A percentile compares a stretch with the other conserved stretches of the same genome.
phyloP scores from a whole-genome alignment of 2,797 vertebrate genomes.

The Acrossocheilus fasciatus region DNA sequence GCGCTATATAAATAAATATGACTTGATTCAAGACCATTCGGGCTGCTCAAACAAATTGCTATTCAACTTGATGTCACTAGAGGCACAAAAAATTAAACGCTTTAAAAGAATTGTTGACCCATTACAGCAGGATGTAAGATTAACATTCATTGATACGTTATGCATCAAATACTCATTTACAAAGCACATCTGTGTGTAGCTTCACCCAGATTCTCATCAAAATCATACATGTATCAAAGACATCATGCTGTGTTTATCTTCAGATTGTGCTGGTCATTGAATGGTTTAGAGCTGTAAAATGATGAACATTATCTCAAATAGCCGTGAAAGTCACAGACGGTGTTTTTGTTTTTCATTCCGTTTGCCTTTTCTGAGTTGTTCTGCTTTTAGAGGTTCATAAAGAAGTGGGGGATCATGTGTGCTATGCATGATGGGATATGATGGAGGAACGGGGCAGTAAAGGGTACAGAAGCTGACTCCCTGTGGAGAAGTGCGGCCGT shows the following conservation, averaged over 20 bases:
- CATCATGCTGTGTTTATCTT: slow-evolving; percentile 1
- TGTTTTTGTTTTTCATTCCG: slow-evolving; percentile 22
- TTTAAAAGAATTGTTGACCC: background rate
- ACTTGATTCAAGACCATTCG: background rate
- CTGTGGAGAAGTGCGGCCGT: background rate
- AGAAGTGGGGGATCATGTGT: slow-evolving; percentile 29
- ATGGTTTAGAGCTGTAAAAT: slow-evolving; percentile 30
- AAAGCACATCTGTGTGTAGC: background rate
- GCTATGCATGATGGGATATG: slow-evolving; percentile 25
- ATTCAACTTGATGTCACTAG: background rate
- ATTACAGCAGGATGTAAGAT: background rate
- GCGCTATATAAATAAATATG: background rate
- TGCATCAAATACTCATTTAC: background rate
- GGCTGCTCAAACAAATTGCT: background rate
- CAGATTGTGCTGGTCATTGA: background rate
- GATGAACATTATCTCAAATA: slow-evolving; percentile 4
- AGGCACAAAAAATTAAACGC: background rate
- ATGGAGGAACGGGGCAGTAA: slow-evolving; percentile 14
- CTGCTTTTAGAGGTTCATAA: slow-evolving; percentile 13
- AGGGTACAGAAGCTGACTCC: slow-evolving; percentile 2
- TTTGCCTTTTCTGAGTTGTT: slow-evolving; percentile 22
- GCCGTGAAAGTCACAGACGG: slow-evolving; percentile 1
- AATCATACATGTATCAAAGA: background rate
- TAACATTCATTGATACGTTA: background rate
- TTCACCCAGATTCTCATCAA: background rate